phyloP scores from a whole-genome alignment of 2,113 vertebrate genomes.

The Eidolon helvum region DNA sequence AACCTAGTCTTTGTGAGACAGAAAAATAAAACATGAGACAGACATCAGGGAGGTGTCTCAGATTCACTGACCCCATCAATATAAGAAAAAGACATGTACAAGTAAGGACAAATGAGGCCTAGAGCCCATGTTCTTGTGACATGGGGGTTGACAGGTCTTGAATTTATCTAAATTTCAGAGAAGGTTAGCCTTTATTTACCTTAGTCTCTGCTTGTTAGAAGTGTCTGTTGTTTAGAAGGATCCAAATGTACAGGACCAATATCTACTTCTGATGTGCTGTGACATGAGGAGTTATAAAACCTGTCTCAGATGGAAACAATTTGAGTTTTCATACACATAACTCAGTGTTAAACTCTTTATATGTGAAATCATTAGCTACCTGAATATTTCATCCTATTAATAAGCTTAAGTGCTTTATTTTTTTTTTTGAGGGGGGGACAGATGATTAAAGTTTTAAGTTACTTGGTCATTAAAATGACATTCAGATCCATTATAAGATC shows the following conservation, averaged over 20 bases:
- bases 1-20: background rate
- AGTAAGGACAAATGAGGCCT: accelerated
- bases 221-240: background rate
- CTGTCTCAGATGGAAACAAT: background rate
- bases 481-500: background rate
- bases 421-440: background rate
- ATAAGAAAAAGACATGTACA: background rate
- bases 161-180: background rate
- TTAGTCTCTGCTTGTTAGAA: background rate
- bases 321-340: background rate
- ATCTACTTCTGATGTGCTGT: background rate
- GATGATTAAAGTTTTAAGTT: background rate
- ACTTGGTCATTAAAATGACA: background rate
- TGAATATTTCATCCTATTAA: background rate
- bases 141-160: background rate
- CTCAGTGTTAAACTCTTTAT: background rate
- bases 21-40: background rate
- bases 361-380: background rate
- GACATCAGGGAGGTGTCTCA: background rate
- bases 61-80: background rate
- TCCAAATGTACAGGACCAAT: background rate
- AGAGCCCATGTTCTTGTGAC: background rate
- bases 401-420: background rate
- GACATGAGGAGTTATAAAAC: background rate
- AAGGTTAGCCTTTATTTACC: background rate